phyloP scores from a whole-genome alignment of 1,140 invertebrate species.

The Danaus melanippus region DNA sequence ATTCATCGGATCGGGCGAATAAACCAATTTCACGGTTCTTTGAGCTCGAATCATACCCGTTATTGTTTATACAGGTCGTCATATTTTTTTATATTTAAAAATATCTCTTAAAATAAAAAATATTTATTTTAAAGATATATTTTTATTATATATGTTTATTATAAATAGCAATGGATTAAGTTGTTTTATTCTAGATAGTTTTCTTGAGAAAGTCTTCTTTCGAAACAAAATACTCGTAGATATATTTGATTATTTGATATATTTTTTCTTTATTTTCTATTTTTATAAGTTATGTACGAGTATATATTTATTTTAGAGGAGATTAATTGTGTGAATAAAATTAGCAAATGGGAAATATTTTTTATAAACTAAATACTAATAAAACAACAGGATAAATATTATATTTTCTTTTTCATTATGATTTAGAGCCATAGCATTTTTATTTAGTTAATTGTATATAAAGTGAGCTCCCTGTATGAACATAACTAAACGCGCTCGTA shows the following conservation, averaged over 20 bases:
- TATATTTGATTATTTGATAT: neutral
- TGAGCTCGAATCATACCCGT: constrained; percentile 55
- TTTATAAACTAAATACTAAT: too few relatives aligned
- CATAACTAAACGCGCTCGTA: constrained; percentile 53
- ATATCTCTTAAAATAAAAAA: neutral
- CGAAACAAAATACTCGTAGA: too few relatives aligned
- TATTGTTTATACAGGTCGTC: constrained; percentile 34
- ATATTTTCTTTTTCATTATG: too few relatives aligned
- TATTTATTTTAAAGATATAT: too few relatives aligned
- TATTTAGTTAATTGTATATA: constrained; percentile 4
- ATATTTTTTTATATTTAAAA: constrained; percentile 10
- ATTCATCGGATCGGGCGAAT: constrained; percentile 67
- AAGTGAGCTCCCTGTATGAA: constrained; percentile 38
- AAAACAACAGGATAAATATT: too few relatives aligned
- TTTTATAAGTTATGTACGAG: constrained; percentile 1
- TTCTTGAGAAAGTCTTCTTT: neutral
- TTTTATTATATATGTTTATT: too few relatives aligned
- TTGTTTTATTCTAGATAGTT: constrained; percentile 1
- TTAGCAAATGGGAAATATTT: too few relatives aligned
- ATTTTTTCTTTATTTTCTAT: constrained; percentile 1
- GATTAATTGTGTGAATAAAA: too few relatives aligned
- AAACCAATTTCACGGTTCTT: constrained; percentile 70
- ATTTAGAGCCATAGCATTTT: neutral
- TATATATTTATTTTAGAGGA: too few relatives aligned
- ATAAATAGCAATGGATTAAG: too few relatives aligned